A percentile compares a stretch with the other conserved stretches of the same genome.
These are phyloP conservation scores for Distichodus sexfasciatus DNA, from an alignment of 2,797 vertebrate species.

Conservation along the genomic window DNA sequence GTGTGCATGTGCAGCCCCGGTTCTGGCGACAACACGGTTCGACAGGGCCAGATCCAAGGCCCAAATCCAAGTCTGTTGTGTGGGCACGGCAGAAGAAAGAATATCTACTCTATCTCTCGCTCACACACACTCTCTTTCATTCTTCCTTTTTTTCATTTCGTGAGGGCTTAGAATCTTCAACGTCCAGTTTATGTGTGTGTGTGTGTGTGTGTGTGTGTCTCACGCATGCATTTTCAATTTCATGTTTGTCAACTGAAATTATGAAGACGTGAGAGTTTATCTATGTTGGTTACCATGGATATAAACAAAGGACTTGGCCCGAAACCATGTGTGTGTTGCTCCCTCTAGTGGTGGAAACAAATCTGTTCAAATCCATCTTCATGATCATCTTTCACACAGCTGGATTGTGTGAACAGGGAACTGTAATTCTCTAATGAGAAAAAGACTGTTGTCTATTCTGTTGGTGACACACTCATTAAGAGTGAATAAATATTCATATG, in stretches of 20 bases:
- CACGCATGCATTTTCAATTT: conserved; percentile 46
- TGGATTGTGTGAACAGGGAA: no score
- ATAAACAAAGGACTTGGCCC: conserved; percentile 1
- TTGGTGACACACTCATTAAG: no score
- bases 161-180: no score
- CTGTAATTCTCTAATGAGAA: no score
- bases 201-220: conserved; percentile 6
- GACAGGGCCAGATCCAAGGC: conserved; percentile 28
- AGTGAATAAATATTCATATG: no score
- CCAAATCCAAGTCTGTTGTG: not conserved
- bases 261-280: conserved; percentile 51
- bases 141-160: not conserved
- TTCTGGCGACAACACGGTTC: conserved; percentile 37
- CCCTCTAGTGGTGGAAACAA: conserved; percentile 66
- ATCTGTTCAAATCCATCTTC: no score
- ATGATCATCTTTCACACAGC: not conserved
- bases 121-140: not conserved
- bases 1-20: conserved; percentile 35
- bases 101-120: not conserved
- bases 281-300: conserved; percentile 59
- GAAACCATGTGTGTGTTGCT: conserved; percentile 47
- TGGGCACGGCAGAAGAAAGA: not conserved
- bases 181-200: no score
- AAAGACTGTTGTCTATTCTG: no score
- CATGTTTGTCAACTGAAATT: conserved; percentile 46